Conservation (phyloP, 2,113 vertebrate genomes). For the Okapia johnstoni region DNA sequence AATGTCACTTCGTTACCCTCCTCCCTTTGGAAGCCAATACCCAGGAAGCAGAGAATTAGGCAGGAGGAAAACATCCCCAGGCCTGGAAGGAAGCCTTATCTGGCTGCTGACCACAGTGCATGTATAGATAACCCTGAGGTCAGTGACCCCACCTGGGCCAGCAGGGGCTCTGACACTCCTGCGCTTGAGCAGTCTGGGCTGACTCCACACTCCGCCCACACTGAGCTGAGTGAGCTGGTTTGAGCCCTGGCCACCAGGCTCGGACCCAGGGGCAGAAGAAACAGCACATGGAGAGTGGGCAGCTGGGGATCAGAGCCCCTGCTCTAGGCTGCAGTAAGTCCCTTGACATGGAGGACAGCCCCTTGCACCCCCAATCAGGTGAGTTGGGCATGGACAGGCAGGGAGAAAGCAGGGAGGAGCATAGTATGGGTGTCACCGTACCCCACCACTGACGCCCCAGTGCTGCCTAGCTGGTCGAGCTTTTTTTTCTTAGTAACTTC, state of each 20-base stretch:
- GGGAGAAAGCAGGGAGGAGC: not conserved
- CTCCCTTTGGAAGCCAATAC: not conserved
- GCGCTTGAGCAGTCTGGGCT: not conserved
- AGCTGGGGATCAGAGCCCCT: not conserved
- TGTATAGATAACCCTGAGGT: slow-evolving; percentile 16
- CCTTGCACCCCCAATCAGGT: not conserved
- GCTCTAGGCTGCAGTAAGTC: not conserved
- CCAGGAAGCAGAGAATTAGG: not conserved
- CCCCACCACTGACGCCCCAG: not conserved
- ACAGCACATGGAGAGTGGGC: not conserved
- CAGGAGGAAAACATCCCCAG: not conserved
- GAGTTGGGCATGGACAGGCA: not conserved
- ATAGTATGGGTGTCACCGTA: fast-evolving
- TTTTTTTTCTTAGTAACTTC: not conserved
- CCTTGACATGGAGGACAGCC: no score
- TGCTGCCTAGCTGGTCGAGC: not conserved
- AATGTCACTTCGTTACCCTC: not conserved
- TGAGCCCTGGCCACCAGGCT: not conserved
- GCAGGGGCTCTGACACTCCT: not conserved
- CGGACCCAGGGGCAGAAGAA: not conserved
- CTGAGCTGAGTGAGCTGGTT: not conserved
- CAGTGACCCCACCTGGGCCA: not conserved
- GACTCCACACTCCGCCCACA: not conserved
- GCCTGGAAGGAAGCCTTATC: not conserved
- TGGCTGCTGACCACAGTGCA: not conserved